Percentiles rank a stretch among this genome's conserved stretches.
These are phyloP conservation scores for Diachasma alloeum DNA, from an alignment of 1,140 invertebrate species.

Conservation along the genomic window DNA sequence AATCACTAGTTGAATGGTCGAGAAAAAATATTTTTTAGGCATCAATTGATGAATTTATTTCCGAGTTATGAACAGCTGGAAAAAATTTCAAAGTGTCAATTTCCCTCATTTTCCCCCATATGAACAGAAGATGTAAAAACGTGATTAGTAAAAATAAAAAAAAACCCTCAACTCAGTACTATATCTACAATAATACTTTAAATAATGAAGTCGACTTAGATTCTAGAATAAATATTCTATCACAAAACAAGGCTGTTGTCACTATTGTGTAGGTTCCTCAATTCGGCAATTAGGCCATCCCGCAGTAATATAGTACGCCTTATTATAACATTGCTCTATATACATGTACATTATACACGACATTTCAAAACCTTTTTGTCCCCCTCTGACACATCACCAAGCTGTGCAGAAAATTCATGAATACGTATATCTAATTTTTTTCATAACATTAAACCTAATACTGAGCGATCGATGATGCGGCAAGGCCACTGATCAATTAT, in stretches of 20 bases:
- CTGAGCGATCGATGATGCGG: slow-evolving; percentile 20
- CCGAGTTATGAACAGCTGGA: too few relatives aligned
- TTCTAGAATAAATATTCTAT: slow-evolving; percentile 63
- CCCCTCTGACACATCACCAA: neutral
- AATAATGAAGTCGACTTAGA: slow-evolving; percentile 29
- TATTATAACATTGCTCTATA: neutral
- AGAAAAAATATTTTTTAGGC: neutral
- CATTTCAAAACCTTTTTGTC: neutral
- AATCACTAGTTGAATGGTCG: neutral
- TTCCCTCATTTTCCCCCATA: neutral
- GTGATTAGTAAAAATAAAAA: neutral
- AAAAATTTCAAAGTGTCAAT: too few relatives aligned
- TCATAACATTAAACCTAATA: slow-evolving; percentile 23
- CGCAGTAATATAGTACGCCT: neutral
- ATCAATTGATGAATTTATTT: too few relatives aligned
- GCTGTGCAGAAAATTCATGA: too few relatives aligned
- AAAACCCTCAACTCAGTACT: slow-evolving; percentile 11
- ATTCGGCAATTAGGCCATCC: neutral
- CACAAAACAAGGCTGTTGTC: slow-evolving; percentile 56
- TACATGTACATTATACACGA: neutral
- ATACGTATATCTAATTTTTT: neutral
- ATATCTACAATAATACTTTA: slow-evolving; percentile 38
- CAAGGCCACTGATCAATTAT: slow-evolving; percentile 18
- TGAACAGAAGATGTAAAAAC: neutral
- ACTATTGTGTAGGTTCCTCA: neutral